These are phyloP conservation scores for Amiota minor DNA, from an alignment of 2,888 invertebrate species.

Conservation along the genomic window DNA sequence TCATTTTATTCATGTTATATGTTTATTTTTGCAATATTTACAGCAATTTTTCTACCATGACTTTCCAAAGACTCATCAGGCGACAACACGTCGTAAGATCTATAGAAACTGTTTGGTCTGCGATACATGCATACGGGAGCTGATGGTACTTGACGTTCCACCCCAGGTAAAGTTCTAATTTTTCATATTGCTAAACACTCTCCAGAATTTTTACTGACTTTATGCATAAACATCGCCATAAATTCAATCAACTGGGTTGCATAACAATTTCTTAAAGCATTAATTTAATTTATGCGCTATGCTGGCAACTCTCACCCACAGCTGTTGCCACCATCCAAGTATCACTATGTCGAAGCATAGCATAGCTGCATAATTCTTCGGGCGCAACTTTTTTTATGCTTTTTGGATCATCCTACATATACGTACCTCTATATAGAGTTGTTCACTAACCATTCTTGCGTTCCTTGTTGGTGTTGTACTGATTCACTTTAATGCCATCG, in stretches of 20 bases:
- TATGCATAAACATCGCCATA: conserved; percentile 24
- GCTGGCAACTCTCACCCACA: not conserved
- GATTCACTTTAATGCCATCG: not conserved
- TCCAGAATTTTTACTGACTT: conserved; percentile 28
- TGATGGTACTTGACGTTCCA: conserved; percentile 74
- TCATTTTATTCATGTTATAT: not conserved
- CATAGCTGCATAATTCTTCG: too few relatives aligned
- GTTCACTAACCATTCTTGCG: too few relatives aligned
- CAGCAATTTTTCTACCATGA: conserved; percentile 75
- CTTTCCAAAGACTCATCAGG: conserved; percentile 72
- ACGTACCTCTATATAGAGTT: conserved; percentile 22
- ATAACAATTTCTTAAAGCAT: conserved; percentile 49
- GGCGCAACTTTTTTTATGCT: conserved; percentile 26
- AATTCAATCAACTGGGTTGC: conserved; percentile 38
- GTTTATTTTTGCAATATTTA: not conserved
- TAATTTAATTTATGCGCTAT: conserved; percentile 35
- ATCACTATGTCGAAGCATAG: too few relatives aligned
- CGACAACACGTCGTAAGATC: conserved; percentile 71
- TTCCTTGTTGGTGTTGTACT: too few relatives aligned
- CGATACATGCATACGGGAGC: conserved; percentile 74
- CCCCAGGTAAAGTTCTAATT: conserved; percentile 70
- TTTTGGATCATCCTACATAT: not conserved
- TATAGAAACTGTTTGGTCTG: conserved; percentile 74
- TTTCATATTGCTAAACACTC: not conserved
- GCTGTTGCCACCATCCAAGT: too few relatives aligned